Evolutionary conservation across 2,797 vertebrate species (phyloP), one percentile per base, ranked within the genome.

Genomic region (Babyrousa celebensis): DNA sequence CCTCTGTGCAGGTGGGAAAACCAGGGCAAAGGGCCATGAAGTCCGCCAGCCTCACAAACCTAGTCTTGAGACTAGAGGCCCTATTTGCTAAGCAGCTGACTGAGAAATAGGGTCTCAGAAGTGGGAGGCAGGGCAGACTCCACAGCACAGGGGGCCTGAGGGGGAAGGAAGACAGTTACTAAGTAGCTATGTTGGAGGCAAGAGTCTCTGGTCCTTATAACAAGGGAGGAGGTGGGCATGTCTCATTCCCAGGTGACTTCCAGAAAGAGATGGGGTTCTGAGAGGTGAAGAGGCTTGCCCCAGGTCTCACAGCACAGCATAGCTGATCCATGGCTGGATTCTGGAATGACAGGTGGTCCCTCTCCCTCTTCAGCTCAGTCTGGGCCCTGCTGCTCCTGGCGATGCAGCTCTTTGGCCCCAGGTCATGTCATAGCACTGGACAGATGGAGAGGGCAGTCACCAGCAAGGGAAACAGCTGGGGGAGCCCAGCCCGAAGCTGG

Each of bases 381-480:
- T 23, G 54, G 85, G 43, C 43, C 27, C 62, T 5, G 48, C 7
- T 0, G 0, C 5, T n/a, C 48, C 25, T 63, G 40, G 43, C 17
- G 83, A 92, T 0, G 12, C 32, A 89, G 60, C 21, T 77, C 40
- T 54, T 8, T 2, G 80, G 90, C 32, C 32, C 74, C 72, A 75
- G 91, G 89, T 95, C 79, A 84, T 1, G 56, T 65, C 40, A 20
- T 65, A 86, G 70, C 29, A 3, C 11, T 27, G 23, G 6, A 20
- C 21, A 85, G 68, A 80, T 54, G 23, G 23, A 0, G 0, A 56
- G 75, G 88, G 21, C 20, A 3, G 62, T 18, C 18, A 56, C 20
- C 74, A 36, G 65, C 75, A 89, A 60, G 84, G 92, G 91, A 95
- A 96, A 80, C 85, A 70, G 84, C 58, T 68, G 63, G 70, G 67